These are phyloP conservation scores for Rhorus exstirpatorius DNA, from an alignment of 2,888 invertebrate genomes.

Conservation along the genomic window DNA sequence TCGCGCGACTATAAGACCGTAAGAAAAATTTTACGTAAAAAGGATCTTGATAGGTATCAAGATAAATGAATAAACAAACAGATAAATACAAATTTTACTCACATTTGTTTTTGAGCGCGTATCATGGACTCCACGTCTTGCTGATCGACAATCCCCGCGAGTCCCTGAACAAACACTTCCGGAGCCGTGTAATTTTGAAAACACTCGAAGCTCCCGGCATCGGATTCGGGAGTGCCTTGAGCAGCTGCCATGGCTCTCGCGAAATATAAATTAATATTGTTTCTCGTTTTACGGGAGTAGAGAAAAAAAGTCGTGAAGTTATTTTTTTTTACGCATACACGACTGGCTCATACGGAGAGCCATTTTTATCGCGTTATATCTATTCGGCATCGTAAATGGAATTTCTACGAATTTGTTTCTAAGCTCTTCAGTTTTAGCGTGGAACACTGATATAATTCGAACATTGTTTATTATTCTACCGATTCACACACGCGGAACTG, in stretches of 20 bases:
- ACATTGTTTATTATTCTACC: no score
- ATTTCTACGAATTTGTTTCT: background rate
- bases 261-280: background rate
- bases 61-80: conserved; percentile 4
- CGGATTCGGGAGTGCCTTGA: conserved; percentile 87
- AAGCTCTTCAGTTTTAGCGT: background rate
- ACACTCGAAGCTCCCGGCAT: conserved; percentile 92
- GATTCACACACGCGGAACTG: background rate
- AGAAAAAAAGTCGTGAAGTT: background rate
- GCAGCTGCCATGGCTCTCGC: conserved; percentile 80
- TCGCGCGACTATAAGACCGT: no score
- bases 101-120: conserved; percentile 97
- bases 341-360: background rate
- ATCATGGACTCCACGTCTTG: conserved; percentile 96
- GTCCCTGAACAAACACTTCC: conserved; percentile 96
- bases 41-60: background rate
- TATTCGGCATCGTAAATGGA: background rate
- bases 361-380: conserved; percentile 18
- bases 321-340: background rate
- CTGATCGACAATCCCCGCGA: conserved; percentile 96
- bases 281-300: background rate
- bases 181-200: conserved; percentile 96
- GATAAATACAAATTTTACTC: conserved; percentile 80
- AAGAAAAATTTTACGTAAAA: background rate
- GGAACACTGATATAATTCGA: conserved; percentile 1